Evolutionary conservation across 2,888 invertebrate genomes (phyloP).

Genomic region (Cerastoderma edule): DNA sequence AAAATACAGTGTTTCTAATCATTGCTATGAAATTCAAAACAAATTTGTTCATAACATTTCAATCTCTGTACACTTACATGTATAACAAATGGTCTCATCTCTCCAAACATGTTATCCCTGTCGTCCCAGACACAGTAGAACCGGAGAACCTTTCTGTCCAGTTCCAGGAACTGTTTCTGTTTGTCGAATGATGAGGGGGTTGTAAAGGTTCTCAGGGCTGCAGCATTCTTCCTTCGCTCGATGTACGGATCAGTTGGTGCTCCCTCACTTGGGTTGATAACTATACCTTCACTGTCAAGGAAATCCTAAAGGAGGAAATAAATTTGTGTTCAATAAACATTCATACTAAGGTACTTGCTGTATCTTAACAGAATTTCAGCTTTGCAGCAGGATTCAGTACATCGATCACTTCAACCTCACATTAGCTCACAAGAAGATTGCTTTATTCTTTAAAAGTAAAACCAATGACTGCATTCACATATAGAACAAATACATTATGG

Average conservation of each 20-base stretch:
- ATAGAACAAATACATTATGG: no score
- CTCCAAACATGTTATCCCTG: conserved; percentile 84
- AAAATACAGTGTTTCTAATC: no score
- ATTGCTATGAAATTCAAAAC: no score
- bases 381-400: no score
- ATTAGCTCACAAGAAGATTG: no score
- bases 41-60: no score
- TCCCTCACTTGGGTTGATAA: conserved; percentile 88
- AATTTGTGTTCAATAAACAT: no score
- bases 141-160: conserved; percentile 90
- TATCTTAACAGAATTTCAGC: no score
- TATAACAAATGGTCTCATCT: conserved; percentile 87
- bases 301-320: conserved; percentile 87
- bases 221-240: conserved; percentile 74
- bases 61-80: conserved; percentile 83
- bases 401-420: no score
- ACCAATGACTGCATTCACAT: no score
- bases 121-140: conserved; percentile 86
- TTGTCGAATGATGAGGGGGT: conserved; percentile 85
- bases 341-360: no score
- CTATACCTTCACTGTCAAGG: conserved; percentile 92
- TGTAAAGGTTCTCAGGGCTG: conserved; percentile 78
- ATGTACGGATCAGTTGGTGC: conserved; percentile 90
- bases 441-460: no score
- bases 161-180: conserved; percentile 89